Percentiles rank a stretch among this genome's conserved stretches.
Evolutionary conservation across 2,888 invertebrate genomes (phyloP).

Genomic region (Venusia cambrica): DNA sequence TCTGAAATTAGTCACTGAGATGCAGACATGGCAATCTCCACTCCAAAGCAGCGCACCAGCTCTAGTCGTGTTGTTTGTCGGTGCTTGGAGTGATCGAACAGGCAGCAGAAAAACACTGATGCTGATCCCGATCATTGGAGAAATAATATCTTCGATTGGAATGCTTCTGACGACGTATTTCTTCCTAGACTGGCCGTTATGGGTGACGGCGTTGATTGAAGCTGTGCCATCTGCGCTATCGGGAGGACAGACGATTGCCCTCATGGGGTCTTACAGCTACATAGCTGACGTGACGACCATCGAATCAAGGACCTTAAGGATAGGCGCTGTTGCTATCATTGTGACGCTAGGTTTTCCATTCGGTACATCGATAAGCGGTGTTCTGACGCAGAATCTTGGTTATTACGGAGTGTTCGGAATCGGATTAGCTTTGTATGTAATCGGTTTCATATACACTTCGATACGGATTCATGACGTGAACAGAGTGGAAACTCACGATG

Average conservation of each 20-base stretch:
- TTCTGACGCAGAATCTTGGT: constrained; percentile 65
- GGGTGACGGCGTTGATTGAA: constrained; percentile 77
- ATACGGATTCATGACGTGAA: constrained; percentile 61
- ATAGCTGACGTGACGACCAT: constrained; percentile 81
- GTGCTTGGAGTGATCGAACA: constrained; percentile 83
- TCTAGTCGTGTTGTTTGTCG: constrained; percentile 78
- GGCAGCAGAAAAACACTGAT: constrained; percentile 80
- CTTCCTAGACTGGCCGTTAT: constrained; percentile 79
- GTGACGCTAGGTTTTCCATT: constrained; percentile 73
- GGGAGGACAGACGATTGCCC: constrained; percentile 79
- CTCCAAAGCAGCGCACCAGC: constrained; percentile 79
- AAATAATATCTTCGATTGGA: constrained; percentile 73
- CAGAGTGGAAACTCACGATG: constrained; percentile 42
- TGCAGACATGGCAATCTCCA: constrained; percentile 78
- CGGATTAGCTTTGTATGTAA: constrained; percentile 47
- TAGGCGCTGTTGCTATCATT: constrained; percentile 81
- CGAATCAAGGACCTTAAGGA: constrained; percentile 81
- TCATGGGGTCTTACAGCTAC: constrained; percentile 82
- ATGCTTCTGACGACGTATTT: constrained; percentile 75
- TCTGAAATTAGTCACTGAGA: constrained; percentile 68
- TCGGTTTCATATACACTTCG: constrained; percentile 59
- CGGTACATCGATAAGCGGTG: constrained; percentile 75
- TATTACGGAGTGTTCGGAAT: constrained; percentile 70
- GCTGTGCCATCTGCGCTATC: constrained; percentile 78
- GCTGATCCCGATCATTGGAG: constrained; percentile 78